Base-by-base conservation (phyloP, 2,888 invertebrate genomes). In the Lymantria monacha region DNA sequence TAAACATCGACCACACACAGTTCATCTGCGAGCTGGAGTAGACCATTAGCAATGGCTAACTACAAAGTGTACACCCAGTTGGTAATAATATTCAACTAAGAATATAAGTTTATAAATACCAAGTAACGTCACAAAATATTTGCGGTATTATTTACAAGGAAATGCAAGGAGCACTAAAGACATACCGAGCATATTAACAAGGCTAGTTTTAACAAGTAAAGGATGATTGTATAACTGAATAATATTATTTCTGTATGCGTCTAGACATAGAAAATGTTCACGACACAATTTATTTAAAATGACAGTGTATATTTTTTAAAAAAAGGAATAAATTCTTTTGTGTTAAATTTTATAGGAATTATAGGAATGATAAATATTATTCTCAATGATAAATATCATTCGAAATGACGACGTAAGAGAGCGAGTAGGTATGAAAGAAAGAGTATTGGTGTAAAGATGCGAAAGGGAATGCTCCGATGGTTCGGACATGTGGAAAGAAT, bases 121-220 rank as follows among this genome's bases (percentile, higher is more conserved):
- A 62, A 76, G 79, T 75, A 76, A 74, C 72, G 74, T 58, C 51
- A 59, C 69, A 69, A 75, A 70, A 69, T 71, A 72, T 74, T 79
- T 73, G 72, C 81, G 83, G 85, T 85, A 85, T 76, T 69, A 70
- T 72, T 68, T 69, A 75, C 78, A 77, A 87, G 88, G 89, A 87
- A 87, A 85, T 78, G 71, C 68, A 66, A 67, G 67, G 68, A 67
- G 61, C 61, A 62, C 57, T 62, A 47, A 14, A n/a, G 22, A 36
- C 44, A 40, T 10, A 37, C 47, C 44, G 38, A 66, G 60, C 72
- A 63, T 78, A 76, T 72, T 70, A 71, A 74, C 87, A 88, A 87
- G 87, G 89, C 80, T 81, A 77, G 61, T 58, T 33, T n/a, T 33
- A 33, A 33, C 9, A 33, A 73, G 78, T 76, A 83, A 86, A 87